Evolutionary conservation across 1,140 invertebrate genomes (phyloP).

Genomic region (Saxidomus purpurata): DNA sequence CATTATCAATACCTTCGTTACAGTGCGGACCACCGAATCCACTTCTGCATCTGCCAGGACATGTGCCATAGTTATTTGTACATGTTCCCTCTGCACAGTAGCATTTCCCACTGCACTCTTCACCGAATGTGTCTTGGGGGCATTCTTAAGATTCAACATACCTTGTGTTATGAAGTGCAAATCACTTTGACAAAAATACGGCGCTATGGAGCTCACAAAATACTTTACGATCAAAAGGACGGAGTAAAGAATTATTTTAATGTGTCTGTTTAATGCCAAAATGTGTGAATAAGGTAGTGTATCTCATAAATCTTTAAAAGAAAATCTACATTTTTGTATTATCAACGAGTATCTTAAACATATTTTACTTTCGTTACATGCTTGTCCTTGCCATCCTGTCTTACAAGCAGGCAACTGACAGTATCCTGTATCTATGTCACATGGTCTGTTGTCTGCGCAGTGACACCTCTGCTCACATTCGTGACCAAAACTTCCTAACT

Average conservation of each 20-base stretch:
- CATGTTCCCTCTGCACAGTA: not conserved
- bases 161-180: no score
- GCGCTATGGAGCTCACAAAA: no score
- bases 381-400: not conserved
- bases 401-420: not conserved
- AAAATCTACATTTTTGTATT: no score
- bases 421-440: not conserved
- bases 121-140: not conserved
- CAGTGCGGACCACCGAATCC: not conserved
- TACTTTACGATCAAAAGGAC: no score
- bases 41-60: not conserved
- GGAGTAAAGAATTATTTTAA: no score
- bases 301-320: no score
- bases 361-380: slow-evolving; percentile 25
- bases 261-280: no score
- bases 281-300: no score
- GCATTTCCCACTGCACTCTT: not conserved
- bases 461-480: not conserved
- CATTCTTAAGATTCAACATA: not conserved
- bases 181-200: no score
- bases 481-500: not conserved
- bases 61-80: not conserved
- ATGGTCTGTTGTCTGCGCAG: slow-evolving; percentile 8
- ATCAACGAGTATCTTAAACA: no score
- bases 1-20: not conserved